phyloP scores from a whole-genome alignment of 2,888 invertebrate genomes.

The Rugalucina vietnamica region DNA sequence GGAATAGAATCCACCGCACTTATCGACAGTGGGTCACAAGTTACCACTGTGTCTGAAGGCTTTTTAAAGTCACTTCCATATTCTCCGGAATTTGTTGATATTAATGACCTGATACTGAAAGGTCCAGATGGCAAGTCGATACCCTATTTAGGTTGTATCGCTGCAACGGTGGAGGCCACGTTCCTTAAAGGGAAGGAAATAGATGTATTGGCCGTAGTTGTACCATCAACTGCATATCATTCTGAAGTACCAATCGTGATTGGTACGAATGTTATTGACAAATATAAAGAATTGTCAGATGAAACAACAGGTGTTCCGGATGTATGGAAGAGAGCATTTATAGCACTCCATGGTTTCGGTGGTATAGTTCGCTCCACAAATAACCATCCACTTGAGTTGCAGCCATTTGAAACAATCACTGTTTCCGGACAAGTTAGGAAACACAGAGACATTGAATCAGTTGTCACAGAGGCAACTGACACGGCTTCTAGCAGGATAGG shows the following conservation, averaged over 20 bases:
- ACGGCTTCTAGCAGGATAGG: conserved; percentile 1
- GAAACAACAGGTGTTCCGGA: not conserved
- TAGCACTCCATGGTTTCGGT: not conserved
- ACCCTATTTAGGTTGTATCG: not conserved
- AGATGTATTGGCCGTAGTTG: not conserved
- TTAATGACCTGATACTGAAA: not conserved
- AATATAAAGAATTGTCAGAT: not conserved
- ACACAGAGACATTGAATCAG: not conserved
- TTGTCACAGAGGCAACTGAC: not conserved
- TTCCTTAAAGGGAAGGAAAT: not conserved
- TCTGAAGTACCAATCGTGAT: not conserved
- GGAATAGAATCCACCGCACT: not conserved
- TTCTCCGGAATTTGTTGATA: not conserved
- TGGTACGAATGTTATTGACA: not conserved
- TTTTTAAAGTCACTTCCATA: not conserved
- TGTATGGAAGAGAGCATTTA: not conserved
- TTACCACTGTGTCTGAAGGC: not conserved
- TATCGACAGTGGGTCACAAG: not conserved
- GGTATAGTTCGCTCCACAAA: not conserved
- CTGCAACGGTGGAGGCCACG: not conserved
- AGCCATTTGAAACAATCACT: conserved; percentile 5
- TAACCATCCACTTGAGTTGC: not conserved
- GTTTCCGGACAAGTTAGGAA: not conserved
- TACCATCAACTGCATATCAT: not conserved
- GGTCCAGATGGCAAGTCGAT: not conserved